These are phyloP conservation scores for Axea sp. DNA, from an alignment of 2,888 invertebrate genomes.

Conservation along the genomic window DNA sequence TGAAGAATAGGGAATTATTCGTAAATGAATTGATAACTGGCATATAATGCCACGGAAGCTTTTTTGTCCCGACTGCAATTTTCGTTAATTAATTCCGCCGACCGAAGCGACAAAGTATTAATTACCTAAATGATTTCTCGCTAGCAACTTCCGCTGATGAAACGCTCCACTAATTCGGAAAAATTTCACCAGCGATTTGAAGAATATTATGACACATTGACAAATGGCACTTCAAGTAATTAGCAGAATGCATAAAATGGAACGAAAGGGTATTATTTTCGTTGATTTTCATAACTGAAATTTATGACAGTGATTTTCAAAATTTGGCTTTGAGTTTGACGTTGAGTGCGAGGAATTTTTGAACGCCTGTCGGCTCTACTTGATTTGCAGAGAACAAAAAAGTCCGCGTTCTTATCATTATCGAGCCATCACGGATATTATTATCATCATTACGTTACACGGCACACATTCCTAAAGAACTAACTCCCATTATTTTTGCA, in stretches of 20 bases:
- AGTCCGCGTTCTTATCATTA: conserved; percentile 40
- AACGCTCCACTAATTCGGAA: conserved; percentile 31
- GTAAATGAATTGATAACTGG: conserved; percentile 40
- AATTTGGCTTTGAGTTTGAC: neutral
- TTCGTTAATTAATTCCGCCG: conserved; percentile 44
- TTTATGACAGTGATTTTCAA: conserved; percentile 11
- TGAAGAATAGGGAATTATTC: conserved; percentile 10
- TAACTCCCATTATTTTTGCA: conserved; percentile 49
- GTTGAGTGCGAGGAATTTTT: neutral
- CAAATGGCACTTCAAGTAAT: conserved; percentile 36
- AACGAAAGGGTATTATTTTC: conserved; percentile 1
- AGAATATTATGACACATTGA: conserved; percentile 34
- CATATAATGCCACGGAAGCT: conserved; percentile 36
- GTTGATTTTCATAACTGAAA: conserved; percentile 16
- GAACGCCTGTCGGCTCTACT: neutral
- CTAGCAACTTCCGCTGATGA: conserved; percentile 15
- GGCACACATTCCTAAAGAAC: conserved; percentile 28
- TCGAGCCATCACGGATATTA: conserved; percentile 43
- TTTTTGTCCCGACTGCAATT: conserved; percentile 20
- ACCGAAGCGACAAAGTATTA: conserved; percentile 38
- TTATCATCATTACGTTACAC: conserved; percentile 25
- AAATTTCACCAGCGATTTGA: conserved; percentile 34
- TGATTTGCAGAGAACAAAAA: conserved; percentile 6
- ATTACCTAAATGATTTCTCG: conserved; percentile 44
- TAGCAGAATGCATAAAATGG: neutral